These are phyloP conservation scores for Proisotoma minuta DNA, from an alignment of 2,888 invertebrate genomes.

Conservation along the genomic window DNA sequence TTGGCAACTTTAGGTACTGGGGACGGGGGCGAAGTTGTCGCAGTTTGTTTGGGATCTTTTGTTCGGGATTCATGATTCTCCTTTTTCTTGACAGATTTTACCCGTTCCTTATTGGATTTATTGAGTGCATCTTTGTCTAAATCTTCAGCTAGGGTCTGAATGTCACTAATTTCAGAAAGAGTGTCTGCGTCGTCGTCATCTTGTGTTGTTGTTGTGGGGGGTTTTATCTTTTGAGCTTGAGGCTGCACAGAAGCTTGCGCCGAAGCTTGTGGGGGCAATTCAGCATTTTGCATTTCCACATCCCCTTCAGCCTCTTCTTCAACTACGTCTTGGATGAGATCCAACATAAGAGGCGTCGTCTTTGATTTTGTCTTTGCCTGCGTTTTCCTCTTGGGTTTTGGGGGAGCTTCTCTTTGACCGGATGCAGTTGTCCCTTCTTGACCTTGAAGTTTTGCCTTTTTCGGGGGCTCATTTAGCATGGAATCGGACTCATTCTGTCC, in stretches of 20 bases:
- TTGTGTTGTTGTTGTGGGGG: conserved; percentile 15
- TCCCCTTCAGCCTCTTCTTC: conserved; percentile 51
- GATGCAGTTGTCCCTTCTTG: background rate
- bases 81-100: background rate
- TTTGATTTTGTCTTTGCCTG: conserved; percentile 42
- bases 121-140: conserved; percentile 18
- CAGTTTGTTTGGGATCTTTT: background rate
- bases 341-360: conserved; percentile 38
- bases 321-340: conserved; percentile 67
- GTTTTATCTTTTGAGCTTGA: background rate
- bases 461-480: conserved; percentile 20
- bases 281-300: background rate
- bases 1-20: background rate
- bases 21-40: too few species aligned
- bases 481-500: background rate
- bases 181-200: conserved; percentile 43
- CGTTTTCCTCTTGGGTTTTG: conserved; percentile 32
- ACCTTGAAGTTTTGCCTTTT: conserved; percentile 13
- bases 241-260: background rate
- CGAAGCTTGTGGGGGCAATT: background rate
- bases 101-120: conserved; percentile 12
- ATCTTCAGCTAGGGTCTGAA: conserved; percentile 44
- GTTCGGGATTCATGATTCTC: background rate
- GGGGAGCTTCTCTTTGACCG: conserved; percentile 9
- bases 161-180: conserved; percentile 45